Percentiles rank a stretch among this genome's conserved stretches.
Evolutionary conservation across 1,140 invertebrate genomes (phyloP).

Genomic region (Acromyrmex heyeri): DNA sequence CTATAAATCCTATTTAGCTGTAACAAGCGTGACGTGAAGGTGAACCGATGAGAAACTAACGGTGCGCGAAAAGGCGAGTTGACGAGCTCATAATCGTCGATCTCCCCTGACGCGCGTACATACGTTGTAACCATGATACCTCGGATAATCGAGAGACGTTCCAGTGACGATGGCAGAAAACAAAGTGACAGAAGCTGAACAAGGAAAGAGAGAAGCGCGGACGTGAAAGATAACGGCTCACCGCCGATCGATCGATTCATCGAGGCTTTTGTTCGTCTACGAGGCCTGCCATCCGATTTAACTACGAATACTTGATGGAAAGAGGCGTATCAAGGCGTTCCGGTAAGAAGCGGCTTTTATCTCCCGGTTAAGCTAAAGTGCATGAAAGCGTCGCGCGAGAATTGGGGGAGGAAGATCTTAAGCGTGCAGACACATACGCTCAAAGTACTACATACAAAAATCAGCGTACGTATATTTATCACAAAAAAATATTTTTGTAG

Average conservation of each 20-base stretch:
- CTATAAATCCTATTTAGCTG: not conserved
- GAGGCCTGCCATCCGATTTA: slow-evolving; percentile 81
- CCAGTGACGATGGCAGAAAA: slow-evolving; percentile 51
- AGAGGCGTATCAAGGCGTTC: slow-evolving; percentile 47
- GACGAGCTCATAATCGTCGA: slow-evolving; percentile 60
- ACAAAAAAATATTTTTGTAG: not conserved
- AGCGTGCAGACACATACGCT: not conserved
- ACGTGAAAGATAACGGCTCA: slow-evolving; percentile 84
- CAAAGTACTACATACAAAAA: slow-evolving; percentile 2
- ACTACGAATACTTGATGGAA: slow-evolving; percentile 71
- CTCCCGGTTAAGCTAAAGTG: slow-evolving; percentile 76
- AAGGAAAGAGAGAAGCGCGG: slow-evolving; percentile 78
- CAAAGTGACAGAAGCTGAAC: slow-evolving; percentile 65
- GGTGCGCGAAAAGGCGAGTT: slow-evolving; percentile 37
- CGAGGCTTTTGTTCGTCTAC: slow-evolving; percentile 83
- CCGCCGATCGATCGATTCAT: slow-evolving; percentile 83
- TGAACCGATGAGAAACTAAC: slow-evolving; percentile 22
- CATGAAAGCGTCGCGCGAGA: slow-evolving; percentile 63
- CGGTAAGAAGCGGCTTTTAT: slow-evolving; percentile 81
- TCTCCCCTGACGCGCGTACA: slow-evolving; percentile 50
- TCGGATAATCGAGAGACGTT: slow-evolving; percentile 64
- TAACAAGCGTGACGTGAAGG: slow-evolving; percentile 5
- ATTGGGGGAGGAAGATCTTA: not conserved
- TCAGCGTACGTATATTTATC: not conserved
- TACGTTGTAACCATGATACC: slow-evolving; percentile 68